Evolutionary conservation across 2,888 invertebrate species (phyloP), one percentile per base, ranked within the genome.

Genomic region (Teleiodes luculella): DNA sequence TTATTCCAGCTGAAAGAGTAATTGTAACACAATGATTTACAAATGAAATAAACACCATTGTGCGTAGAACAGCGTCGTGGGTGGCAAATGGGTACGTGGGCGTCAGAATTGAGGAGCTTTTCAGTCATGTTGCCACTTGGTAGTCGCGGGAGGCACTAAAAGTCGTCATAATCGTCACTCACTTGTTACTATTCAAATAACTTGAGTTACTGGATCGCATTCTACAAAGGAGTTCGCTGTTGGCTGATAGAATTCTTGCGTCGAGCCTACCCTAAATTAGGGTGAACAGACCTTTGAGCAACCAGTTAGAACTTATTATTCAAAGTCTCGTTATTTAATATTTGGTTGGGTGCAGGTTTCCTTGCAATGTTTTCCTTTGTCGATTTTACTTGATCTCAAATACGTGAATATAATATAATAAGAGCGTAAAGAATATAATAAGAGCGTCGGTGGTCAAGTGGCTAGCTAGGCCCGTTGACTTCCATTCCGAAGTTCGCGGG

Each of bases 1-100:
- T 24, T 24, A 24, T 24, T 3, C 24, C 24, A 24, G 6, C 3
- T 24, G 6, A 24, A n/a, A 41, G 18, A 18, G 39, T 41, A 18
- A 41, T 41, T 41, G 39, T 41, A 18, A 41, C 39, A 41, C 7
- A 18, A 18, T 41, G 39, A 41, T 41, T 41, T 18, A 41, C 39
- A 11, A 20, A 18, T 3, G 39, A 18, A 7, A 41, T 18, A 20
- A 41, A 20, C 18, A 41, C 8, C 10, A 18, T 41, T 8, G 39
- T 10, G 39, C 5, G 3, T 24, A 24, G 24, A 24, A 24, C 39
- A 8, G 10, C 39, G 18, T 41, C 39, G 39, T 41, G 39, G 39
- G 39, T 10, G 39, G 39, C 11, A 20, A 41, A 20, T 20, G 39
- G 39, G 11, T 4, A 41, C 18, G 39, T 41, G 18, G 39, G 39